Percentiles rank a stretch among this genome's conserved stretches.
phyloP scores from a whole-genome alignment of 2,888 invertebrate genomes.

The Girardia tigrina region DNA sequence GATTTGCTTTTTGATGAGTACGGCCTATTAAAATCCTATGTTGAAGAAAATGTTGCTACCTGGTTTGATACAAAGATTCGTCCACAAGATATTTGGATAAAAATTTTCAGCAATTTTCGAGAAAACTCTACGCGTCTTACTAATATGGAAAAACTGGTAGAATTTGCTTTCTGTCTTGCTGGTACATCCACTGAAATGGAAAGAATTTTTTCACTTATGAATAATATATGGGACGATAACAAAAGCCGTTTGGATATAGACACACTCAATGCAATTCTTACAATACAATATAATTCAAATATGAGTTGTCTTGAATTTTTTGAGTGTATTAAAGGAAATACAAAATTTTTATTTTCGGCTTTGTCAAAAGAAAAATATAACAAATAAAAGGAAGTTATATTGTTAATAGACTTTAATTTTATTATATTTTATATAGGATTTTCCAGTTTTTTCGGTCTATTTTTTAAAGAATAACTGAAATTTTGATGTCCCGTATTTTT shows the following conservation, averaged over 20 bases:
- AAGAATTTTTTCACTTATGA: background rate
- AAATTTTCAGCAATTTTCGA: background rate
- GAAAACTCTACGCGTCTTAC: background rate
- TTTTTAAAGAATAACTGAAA: too few relatives aligned
- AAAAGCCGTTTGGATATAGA: background rate
- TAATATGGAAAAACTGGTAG: background rate
- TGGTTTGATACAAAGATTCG: too few relatives aligned
- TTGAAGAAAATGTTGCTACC: too few relatives aligned
- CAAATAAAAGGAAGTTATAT: too few relatives aligned
- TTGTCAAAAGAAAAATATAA: too few relatives aligned
- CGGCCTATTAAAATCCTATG: too few relatives aligned
- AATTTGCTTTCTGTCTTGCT: conserved; percentile 1
- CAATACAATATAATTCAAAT: background rate
- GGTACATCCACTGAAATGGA: conserved; percentile 4
- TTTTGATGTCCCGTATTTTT: too few relatives aligned
- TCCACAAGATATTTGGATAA: background rate
- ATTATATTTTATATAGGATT: too few relatives aligned
- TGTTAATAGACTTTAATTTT: too few relatives aligned
- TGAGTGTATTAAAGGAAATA: conserved; percentile 1
- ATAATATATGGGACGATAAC: background rate
- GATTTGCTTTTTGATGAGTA: too few relatives aligned
- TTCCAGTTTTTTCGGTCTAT: too few relatives aligned
- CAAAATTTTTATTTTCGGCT: too few relatives aligned
- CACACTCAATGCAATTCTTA: background rate
- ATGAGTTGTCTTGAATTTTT: background rate